Base-by-base conservation (phyloP, 1,140 invertebrate genomes). In the Drosophila oshimai region DNA sequence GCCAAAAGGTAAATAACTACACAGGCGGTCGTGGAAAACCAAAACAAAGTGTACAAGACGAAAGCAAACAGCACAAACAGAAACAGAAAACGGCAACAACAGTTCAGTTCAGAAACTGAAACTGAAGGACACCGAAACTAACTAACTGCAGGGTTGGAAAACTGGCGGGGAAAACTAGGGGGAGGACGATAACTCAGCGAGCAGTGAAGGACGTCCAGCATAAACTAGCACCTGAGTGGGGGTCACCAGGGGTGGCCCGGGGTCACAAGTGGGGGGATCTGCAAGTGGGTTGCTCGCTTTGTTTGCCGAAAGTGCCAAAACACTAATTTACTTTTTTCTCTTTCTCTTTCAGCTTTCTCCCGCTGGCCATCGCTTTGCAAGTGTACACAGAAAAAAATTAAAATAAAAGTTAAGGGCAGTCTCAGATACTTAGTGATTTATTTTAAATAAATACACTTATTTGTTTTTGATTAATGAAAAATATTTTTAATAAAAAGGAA, bases 251-350 rank as follows among this genome's bases (percentile, higher is more conserved):
- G 42, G 70, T 50, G 7, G 37, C 41, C 41, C 42, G 54, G 51
- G 54, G 61, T 29, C 49, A 46, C 26, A 47, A 17, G 50, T n/a
- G n/a, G n/a, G n/a, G n/a, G n/a, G n/a, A n/a, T n/a, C 26, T 28
- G 51, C 33, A 33, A 45, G 49, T 26, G 22, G 34, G 49, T 39
- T 51, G 34, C 45, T 41, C 69, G 65, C 80, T 84, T 75, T 87
- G 81, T 87, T 81, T 88, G 84, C 84, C 72, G 75, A 89, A 84
- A 88, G 84, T 88, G 84, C 78, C 84, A 88, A 83, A 88, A 84
- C 84, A 88, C 84, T 88, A 88, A 88, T 88, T 89, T 88, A 88
- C 84, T 75, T 84, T 89, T 77, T 86, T 79, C 13, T 47, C 36
- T 64, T 73, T 58, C 55, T 51, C 47, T 34, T 74, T 49, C 29